Percentiles rank a stretch among this genome's conserved stretches.
These are phyloP conservation scores for Ascidia mentula DNA, from an alignment of 23 tunicate genomes.

Conservation along the genomic window DNA sequence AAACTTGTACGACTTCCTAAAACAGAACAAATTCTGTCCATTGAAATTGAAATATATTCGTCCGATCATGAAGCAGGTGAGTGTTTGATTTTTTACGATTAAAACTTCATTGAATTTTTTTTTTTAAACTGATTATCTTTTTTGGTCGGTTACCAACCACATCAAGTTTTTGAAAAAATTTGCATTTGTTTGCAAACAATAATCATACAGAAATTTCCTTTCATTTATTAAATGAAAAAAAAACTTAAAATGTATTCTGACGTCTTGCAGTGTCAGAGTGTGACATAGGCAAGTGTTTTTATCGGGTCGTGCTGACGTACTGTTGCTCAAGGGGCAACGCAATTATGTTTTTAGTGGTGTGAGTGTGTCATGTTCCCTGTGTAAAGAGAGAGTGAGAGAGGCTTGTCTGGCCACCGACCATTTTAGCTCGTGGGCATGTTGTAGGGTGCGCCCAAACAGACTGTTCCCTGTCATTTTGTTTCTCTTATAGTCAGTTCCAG, in stretches of 20 bases:
- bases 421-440: neutral
- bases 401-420: neutral
- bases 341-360: conserved; percentile 1
- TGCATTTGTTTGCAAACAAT: no score
- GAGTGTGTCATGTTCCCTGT: neutral
- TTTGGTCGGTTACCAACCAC: no score
- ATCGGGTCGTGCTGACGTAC: neutral
- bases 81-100: no score
- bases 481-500: neutral
- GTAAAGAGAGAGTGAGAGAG: neutral
- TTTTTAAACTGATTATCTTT: no score
- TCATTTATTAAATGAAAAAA: no score
- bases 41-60: conserved; percentile 92
- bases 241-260: no score
- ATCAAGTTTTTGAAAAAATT: no score
- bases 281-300: neutral
- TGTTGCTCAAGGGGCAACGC: neutral
- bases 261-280: neutral
- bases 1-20: conserved; percentile 93
- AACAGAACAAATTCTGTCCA: conserved; percentile 93
- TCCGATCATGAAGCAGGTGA: conserved; percentile 94
- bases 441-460: neutral
- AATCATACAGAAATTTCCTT: no score
- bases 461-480: neutral
- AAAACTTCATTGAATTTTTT: no score